Evolutionary conservation across 1,140 invertebrate genomes (phyloP), one percentile per base, ranked within the genome.

Genomic region (Papilio polyxenes): DNA sequence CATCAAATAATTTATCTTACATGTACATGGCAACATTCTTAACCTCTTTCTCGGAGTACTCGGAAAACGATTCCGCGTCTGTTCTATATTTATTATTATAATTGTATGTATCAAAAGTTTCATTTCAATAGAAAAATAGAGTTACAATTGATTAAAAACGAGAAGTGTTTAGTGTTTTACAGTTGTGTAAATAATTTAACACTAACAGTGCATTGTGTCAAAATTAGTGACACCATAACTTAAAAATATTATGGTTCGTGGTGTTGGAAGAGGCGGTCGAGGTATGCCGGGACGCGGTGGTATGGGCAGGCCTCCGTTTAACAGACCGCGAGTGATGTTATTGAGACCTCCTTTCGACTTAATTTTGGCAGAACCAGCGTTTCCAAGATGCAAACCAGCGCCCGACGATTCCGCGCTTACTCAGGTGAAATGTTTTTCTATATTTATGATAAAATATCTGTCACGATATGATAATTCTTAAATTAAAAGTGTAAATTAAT

Each of bases 301-400:
- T 82, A 96, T 96, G 92, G 96, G 96, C 15, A 94, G 96, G 31
- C 95, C 95, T 74, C 95, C 95, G 51, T 96, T 95, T 85, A 95
- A 95, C 81, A 95, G 95, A 84, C 95, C 95, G 3, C 96, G 97
- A 88, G 96, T 97, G 76, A 97, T 97, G 89, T 95, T 98, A 85
- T 97, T 98, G 10, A 95, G 98, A 74, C 97, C 98, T 88, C 98
- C 98, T 0, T 99, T 99, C 92, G 98, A 99, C 92, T 95, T 98
- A 79, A 97, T 97, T 6, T 94, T 98, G 69, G 98, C 98, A 82
- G 98, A 99, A 92, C 96, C 96, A 48, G 96, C 97, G 6, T 99
- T 99, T 90, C 98, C 98, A 8, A 95, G 97, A 88, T 98, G 98
- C 11, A 98, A 98, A 91, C 96, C 97, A 8, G 98, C 97, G 81